These are phyloP conservation scores for Eospalax fontanierii DNA, from an alignment of 2,797 vertebrate genomes.

Conservation along the genomic window DNA sequence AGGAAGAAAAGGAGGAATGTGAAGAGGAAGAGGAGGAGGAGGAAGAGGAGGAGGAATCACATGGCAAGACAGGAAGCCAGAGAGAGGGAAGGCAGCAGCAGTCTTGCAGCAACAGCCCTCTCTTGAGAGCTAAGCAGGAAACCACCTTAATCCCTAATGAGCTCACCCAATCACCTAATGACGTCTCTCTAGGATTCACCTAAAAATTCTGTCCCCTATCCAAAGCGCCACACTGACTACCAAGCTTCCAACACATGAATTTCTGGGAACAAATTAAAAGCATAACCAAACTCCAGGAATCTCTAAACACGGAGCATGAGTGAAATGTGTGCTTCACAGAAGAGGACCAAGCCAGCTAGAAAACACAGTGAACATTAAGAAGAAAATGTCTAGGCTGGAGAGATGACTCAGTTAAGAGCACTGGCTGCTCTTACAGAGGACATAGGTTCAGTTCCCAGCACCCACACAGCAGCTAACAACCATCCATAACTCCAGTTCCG, in stretches of 20 bases:
- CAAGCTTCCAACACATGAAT: neutral
- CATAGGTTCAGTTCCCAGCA: too few relatives aligned
- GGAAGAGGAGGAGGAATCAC: neutral
- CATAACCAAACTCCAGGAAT: neutral
- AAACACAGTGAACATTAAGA: conserved; percentile 27
- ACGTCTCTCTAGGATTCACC: neutral
- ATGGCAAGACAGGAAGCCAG: neutral
- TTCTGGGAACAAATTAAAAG: neutral
- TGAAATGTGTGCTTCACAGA: neutral
- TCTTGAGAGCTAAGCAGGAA: neutral
- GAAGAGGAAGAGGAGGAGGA: neutral
- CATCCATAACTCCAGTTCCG: too few relatives aligned
- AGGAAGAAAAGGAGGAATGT: too few relatives aligned
- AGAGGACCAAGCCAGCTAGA: neutral
- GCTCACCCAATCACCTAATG: neutral
- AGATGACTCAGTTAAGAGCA: neutral
- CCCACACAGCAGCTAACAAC: too few relatives aligned
- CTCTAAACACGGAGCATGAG: neutral
- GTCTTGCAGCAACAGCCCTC: neutral
- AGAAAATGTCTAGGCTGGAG: neutral
- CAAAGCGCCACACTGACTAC: neutral
- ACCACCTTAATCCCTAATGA: neutral
- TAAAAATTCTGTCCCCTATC: neutral
- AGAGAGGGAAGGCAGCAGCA: neutral
- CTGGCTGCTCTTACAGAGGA: too few relatives aligned